Percentiles rank a stretch among this genome's conserved stretches.
These are phyloP conservation scores for Colostygia pectinataria DNA, from an alignment of 2,888 invertebrate species.

Conservation along the genomic window DNA sequence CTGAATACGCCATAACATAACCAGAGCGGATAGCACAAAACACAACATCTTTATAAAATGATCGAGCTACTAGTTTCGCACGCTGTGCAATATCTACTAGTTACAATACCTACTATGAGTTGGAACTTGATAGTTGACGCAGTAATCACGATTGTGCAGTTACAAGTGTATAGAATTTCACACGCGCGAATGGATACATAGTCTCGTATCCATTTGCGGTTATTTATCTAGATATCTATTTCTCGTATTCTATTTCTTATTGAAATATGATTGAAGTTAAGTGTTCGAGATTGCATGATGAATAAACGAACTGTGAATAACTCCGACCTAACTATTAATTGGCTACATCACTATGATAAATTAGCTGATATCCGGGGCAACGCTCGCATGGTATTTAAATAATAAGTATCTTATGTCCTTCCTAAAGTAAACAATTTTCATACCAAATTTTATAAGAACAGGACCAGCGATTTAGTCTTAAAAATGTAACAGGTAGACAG, in stretches of 20 bases:
- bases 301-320: too few relatives aligned
- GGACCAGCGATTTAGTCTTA: too few relatives aligned
- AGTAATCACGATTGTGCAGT: constrained; percentile 36
- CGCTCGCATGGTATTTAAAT: too few relatives aligned
- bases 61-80: background rate
- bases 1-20: too few relatives aligned
- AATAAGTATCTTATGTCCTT: too few relatives aligned
- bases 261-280: constrained; percentile 1
- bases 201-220: constrained; percentile 30
- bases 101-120: constrained; percentile 32
- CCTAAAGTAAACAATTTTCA: too few relatives aligned
- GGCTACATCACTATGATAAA: too few relatives aligned
- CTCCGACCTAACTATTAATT: too few relatives aligned
- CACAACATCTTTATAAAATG: background rate
- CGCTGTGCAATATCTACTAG: constrained; percentile 39
- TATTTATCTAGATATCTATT: constrained; percentile 28
- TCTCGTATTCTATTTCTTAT: constrained; percentile 11
- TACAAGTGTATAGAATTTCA: constrained; percentile 40
- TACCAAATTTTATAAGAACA: too few relatives aligned
- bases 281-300: background rate
- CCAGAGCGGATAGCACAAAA: too few relatives aligned
- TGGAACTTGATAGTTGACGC: constrained; percentile 44
- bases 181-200: constrained; percentile 24
- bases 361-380: too few relatives aligned
- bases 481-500: too few relatives aligned